phyloP scores from a whole-genome alignment of 2,888 invertebrate genomes.

The Chrysolina oricalcia region DNA sequence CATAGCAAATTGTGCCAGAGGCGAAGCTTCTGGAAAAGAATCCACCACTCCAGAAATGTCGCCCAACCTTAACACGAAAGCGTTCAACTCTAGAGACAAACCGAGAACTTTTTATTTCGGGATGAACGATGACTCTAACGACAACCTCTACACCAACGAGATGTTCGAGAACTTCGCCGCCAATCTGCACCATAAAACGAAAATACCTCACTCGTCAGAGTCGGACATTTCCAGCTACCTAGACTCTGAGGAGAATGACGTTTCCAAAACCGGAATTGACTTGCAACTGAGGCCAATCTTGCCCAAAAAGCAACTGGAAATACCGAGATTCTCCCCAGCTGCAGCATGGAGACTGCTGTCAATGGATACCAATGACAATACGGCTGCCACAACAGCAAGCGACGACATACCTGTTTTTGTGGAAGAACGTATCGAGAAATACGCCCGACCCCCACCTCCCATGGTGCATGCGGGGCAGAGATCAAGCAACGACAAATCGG shows the following conservation, averaged over 20 bases:
- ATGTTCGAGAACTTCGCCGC: conserved; percentile 57
- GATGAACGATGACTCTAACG: conserved; percentile 75
- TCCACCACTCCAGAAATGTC: conserved; percentile 78
- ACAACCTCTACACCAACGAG: conserved; percentile 42
- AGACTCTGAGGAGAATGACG: conserved; percentile 63
- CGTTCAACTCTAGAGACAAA: conserved; percentile 59
- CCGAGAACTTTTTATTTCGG: conserved; percentile 85
- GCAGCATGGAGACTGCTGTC: conserved; percentile 87
- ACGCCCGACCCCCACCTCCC: conserved; percentile 73
- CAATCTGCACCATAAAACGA: conserved; percentile 54
- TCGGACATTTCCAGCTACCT: conserved; percentile 76
- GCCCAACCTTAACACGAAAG: conserved; percentile 70
- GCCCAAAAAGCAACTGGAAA: conserved; percentile 84
- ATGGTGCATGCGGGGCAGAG: conserved; percentile 73
- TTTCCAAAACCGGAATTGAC: conserved; percentile 77
- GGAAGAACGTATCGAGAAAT: conserved; percentile 74
- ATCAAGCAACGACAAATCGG: conserved; percentile 81
- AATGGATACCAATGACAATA: conserved; percentile 73
- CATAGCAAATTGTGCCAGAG: conserved; percentile 66
- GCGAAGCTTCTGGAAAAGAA: conserved; percentile 78
- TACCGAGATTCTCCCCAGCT: conserved; percentile 87
- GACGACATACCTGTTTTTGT: conserved; percentile 69
- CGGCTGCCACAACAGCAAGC: conserved; percentile 58
- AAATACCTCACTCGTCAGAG: conserved; percentile 71
- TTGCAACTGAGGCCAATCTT: conserved; percentile 84